Conservation (phyloP, 2,797 vertebrate species). For the Tauraco hartlaubi region DNA sequence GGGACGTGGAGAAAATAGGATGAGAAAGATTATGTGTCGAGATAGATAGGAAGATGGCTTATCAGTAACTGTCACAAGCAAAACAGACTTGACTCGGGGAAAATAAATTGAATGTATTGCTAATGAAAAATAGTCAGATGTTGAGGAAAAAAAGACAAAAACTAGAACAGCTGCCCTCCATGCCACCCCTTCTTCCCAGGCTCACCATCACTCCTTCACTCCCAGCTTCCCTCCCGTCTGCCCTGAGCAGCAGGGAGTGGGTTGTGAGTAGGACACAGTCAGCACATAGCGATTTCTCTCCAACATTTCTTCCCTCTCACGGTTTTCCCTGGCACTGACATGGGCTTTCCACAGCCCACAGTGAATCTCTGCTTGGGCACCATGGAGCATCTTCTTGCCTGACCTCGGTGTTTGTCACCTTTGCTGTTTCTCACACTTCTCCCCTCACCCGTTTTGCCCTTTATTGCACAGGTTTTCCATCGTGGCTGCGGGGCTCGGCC, state of each 20-base stretch:
- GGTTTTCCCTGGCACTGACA: accelerated
- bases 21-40: neutral
- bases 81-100: neutral
- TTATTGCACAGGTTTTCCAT: neutral
- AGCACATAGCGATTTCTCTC: neutral
- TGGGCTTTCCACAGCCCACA: neutral
- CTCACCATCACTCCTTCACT: neutral
- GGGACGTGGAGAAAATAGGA: neutral
- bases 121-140: neutral
- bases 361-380: neutral
- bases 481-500: neutral
- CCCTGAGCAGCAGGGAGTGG: neutral
- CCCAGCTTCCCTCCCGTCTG: neutral
- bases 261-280: neutral
- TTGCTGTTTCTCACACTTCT: neutral
- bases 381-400: accelerated
- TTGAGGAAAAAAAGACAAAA: neutral
- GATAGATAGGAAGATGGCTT: neutral
- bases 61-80: neutral
- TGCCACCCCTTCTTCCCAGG: neutral
- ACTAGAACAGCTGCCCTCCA: neutral
- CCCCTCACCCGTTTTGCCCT: neutral
- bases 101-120: neutral
- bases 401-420: neutral
- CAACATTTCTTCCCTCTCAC: neutral